Base-by-base conservation (phyloP, 2,888 invertebrate genomes). In the Caenorhabditis doughertyi region DNA sequence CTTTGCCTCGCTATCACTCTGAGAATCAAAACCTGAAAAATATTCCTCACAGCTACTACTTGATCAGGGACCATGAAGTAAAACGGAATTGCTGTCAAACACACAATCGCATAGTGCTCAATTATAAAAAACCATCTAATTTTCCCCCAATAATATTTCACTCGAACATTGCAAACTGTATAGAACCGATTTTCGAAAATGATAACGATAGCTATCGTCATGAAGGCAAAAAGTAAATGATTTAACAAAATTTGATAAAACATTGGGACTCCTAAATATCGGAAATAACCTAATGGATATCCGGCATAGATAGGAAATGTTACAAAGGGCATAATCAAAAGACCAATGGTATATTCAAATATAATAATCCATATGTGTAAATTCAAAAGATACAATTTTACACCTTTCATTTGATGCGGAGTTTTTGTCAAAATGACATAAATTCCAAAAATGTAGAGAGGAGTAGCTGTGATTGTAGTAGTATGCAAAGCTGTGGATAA, bases 351-450 rank as follows among this genome's bases (percentile, higher is more conserved):
- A 62, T 62, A 62, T 9, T 62, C 62, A n/a, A 62, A 62, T 9
- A 62, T 3, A 0, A 62, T 9, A n/a, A 62, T 62, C 42, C 44
- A 62, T 9, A 27, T 18, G n/a, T 62, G 62, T 18, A 47, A 18
- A 4, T 44, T 47, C 18, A 62, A n/a, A n/a, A 62, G 25, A 11
- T 62, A 29, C 62, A 25, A 62, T 39, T 72, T 72, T 8, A 44
- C 62, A 7, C 47, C 27, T 49, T 18, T 62, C 72, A 72, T 72
- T 35, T 51, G 7, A 4, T 60, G 18, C 23, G 60, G 51, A n/a
- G 72, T 72, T 25, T 72, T 72, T 9, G 18, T 23, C 1, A 72
- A 18, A 13, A 72, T 39, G 49, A 60, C 60, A 25, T 72, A 72
- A 3, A 72, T 5, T 2, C 60, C 72, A 3, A 72, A 18, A 39